Evolutionary conservation across 2,888 invertebrate species (phyloP), one percentile per base, ranked within the genome.

Genomic region (Saturnia pavonia): DNA sequence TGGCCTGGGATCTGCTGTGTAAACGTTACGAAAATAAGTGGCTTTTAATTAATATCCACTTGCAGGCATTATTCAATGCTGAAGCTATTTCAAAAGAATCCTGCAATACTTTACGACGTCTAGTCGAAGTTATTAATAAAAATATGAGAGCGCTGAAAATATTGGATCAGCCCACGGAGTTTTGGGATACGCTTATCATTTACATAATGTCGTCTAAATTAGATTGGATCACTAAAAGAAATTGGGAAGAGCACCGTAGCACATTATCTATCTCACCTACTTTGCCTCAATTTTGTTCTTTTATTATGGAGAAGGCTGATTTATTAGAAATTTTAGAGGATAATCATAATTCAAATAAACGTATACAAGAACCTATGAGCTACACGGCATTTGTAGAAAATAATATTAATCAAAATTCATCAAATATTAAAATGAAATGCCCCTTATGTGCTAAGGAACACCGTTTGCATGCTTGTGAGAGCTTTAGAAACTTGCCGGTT

Each of bases 121-220:
- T 78, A 0, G 72, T 78, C n/a, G 78, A 80, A 69, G 60, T 72
- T 12, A 25, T 77, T 16, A 78, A 77, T 74, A 80, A 78, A 75
- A 77, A 74, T 51, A 45, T 80, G 34, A 69, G 77, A 16, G 75
- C 77, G 6, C 70, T 80, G 25, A 70, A 75, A 27, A 70, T 76
- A 0, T 70, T 78, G 40, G 75, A 77, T 1, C 75, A 79, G 40
- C 78, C 78, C 1, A 71, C 72, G 0, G 48, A 72, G 19, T 69
- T 74, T 6, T 80, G 79, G 80, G 77, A 78, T 60, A 78, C 77
- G 22, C 70, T 79, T 8, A 45, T 81, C 0, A 79, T 82, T 69
- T 72, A 80, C 63, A 76, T 79, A 14, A 54, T 80, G 6, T 75
- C 74, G 25, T 72, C 66, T 11, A 81, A 78, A 71, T 65, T 80